Percentiles rank a stretch among this genome's conserved stretches.
These are phyloP conservation scores for Datnioides undecimradiatus DNA, from an alignment of 2,113 vertebrate species.

Conservation along the genomic window DNA sequence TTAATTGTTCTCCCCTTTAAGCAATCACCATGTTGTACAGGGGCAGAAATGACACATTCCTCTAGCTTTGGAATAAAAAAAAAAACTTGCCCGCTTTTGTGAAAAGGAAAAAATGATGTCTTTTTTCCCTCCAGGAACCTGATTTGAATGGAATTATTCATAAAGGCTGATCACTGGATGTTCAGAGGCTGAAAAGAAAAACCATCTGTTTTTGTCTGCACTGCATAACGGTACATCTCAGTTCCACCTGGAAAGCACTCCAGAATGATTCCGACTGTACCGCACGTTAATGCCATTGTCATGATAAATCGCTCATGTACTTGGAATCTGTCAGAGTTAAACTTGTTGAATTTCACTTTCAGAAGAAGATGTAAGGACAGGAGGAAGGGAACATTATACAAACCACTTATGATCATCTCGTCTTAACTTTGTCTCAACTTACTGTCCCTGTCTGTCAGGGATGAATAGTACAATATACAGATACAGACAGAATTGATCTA, in stretches of 20 bases:
- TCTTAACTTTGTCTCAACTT: neutral
- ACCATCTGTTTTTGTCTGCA: neutral
- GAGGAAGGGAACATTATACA: neutral
- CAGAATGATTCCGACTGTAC: neutral
- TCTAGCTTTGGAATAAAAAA: neutral
- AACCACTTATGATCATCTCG: neutral
- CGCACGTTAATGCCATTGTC: conserved; percentile 4
- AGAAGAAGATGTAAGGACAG: neutral
- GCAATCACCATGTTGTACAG: neutral
- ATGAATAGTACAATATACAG: no score
- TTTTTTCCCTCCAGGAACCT: neutral
- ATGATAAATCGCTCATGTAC: neutral
- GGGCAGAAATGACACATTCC: neutral
- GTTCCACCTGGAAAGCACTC: conserved; percentile 17
- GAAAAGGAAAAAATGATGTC: neutral
- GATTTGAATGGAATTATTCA: conserved; percentile 15
- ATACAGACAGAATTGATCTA: no score
- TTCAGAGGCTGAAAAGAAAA: neutral
- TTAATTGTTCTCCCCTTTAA: conserved; percentile 17
- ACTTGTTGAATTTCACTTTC: neutral
- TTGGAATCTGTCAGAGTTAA: neutral
- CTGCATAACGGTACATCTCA: neutral
- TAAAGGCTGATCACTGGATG: neutral
- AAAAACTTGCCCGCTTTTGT: neutral
- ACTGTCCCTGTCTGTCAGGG: neutral